Evolutionary conservation across 2,113 vertebrate genomes (phyloP).

Genomic region (Tamias sibiricus): DNA sequence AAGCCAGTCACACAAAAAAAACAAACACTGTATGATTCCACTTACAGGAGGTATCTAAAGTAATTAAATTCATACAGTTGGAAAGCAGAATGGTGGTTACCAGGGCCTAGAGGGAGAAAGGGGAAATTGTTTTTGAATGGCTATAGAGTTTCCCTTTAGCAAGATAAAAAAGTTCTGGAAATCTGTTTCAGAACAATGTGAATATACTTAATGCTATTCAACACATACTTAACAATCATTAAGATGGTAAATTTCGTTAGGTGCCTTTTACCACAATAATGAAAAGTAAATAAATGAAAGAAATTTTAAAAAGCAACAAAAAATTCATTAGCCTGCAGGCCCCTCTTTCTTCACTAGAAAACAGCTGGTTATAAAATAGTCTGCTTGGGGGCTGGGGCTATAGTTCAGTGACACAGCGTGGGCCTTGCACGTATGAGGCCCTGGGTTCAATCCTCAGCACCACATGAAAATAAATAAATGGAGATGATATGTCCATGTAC

Average conservation of each 20-base stretch:
- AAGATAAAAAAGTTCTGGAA: neutral
- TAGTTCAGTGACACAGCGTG: too few relatives aligned
- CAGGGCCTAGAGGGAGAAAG: neutral
- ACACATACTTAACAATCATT: neutral
- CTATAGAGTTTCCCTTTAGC: neutral
- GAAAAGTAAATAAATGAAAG: neutral
- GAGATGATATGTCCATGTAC: too few relatives aligned
- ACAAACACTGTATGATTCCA: neutral
- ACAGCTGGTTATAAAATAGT: slow-evolving; percentile 6
- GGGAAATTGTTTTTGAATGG: neutral
- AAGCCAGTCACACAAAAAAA: neutral
- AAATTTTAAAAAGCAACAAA: neutral
- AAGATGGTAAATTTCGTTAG: too few relatives aligned
- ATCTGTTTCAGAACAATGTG: neutral
- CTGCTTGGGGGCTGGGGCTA: too few relatives aligned
- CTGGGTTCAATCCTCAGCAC: too few relatives aligned
- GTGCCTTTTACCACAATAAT: neutral
- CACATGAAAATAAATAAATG: too few relatives aligned
- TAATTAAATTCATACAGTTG: neutral
- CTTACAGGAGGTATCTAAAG: neutral
- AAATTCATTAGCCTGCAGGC: neutral
- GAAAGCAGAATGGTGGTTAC: neutral
- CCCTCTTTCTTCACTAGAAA: slow-evolving; percentile 19
- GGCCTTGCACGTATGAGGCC: too few relatives aligned
- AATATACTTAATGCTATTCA: neutral